Conservation (phyloP, 1,140 invertebrate genomes). For the Tenebrio molitor region DNA sequence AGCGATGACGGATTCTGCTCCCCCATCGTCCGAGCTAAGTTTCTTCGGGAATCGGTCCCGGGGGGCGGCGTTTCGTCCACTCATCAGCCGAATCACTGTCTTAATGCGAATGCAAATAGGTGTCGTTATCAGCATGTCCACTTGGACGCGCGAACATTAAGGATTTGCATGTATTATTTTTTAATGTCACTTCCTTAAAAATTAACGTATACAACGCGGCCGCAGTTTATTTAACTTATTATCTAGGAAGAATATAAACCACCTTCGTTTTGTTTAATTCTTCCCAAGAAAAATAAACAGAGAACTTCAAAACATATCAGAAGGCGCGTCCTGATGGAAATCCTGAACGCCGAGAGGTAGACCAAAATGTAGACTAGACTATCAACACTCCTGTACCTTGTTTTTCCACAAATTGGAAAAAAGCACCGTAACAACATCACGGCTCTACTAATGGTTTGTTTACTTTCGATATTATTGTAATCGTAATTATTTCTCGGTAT, state of each 20-base stretch:
- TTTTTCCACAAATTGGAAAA: too few species aligned
- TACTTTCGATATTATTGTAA: too few species aligned
- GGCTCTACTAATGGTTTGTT: too few species aligned
- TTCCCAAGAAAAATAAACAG: neutral
- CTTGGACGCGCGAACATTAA: conserved; percentile 29
- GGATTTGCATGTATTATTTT: conserved; percentile 27
- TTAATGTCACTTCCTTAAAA: neutral
- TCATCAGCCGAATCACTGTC: neutral
- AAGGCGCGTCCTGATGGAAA: neutral
- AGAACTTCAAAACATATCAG: neutral
- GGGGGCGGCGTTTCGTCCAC: conserved; percentile 4
- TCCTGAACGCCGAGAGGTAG: neutral
- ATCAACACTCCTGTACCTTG: too few species aligned
- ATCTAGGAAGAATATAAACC: neutral
- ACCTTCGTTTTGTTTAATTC: neutral
- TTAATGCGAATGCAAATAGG: conserved; percentile 24
- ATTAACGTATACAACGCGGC: neutral
- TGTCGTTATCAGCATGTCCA: conserved; percentile 25
- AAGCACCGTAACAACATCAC: too few species aligned
- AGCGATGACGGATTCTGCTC: too few species aligned
- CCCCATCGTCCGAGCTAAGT: too few species aligned
- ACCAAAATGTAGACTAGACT: too few species aligned
- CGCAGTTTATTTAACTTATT: neutral
- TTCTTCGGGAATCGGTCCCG: too few species aligned
- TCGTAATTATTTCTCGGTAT: too few species aligned